Evolutionary conservation across 2,113 vertebrate genomes (phyloP).

Genomic region (Talpa occidentalis): DNA sequence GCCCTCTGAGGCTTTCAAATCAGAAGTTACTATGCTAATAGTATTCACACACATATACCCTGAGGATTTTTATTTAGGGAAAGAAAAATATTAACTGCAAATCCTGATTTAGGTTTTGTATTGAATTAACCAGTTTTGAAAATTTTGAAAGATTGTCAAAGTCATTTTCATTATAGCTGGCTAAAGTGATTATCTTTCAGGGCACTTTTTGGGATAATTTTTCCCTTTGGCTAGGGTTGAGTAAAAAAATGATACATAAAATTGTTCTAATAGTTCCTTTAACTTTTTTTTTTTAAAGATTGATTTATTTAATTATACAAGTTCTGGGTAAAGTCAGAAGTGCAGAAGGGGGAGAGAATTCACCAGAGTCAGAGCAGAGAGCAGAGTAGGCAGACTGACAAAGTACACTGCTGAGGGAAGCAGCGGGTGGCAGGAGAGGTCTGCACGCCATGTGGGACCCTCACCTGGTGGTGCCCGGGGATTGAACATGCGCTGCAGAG

Average conservation of each 20-base stretch:
- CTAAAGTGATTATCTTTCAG: not conserved
- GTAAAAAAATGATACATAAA: not conserved
- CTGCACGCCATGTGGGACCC: too few species aligned
- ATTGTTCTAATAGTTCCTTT: not conserved
- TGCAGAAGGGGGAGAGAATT: too few species aligned
- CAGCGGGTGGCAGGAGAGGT: too few species aligned
- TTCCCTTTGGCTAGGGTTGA: not conserved
- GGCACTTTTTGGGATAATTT: not conserved
- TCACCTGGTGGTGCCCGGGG: too few species aligned
- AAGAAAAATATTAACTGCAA: not conserved
- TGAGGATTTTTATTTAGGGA: not conserved
- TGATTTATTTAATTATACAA: too few species aligned
- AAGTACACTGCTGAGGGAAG: too few species aligned
- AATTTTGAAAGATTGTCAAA: not conserved
- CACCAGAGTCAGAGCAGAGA: too few species aligned
- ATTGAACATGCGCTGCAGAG: too few species aligned
- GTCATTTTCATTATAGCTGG: slow-evolving; percentile 5
- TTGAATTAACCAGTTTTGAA: not conserved
- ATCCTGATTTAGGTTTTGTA: not conserved
- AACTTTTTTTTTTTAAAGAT: not conserved
- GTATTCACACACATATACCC: fast-evolving
- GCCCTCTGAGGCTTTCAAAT: not conserved
- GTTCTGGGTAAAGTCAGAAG: too few species aligned
- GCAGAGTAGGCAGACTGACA: too few species aligned
- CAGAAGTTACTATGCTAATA: not conserved